phyloP scores from a whole-genome alignment of 2,113 vertebrate genomes.

The Setophaga kirtlandii region DNA sequence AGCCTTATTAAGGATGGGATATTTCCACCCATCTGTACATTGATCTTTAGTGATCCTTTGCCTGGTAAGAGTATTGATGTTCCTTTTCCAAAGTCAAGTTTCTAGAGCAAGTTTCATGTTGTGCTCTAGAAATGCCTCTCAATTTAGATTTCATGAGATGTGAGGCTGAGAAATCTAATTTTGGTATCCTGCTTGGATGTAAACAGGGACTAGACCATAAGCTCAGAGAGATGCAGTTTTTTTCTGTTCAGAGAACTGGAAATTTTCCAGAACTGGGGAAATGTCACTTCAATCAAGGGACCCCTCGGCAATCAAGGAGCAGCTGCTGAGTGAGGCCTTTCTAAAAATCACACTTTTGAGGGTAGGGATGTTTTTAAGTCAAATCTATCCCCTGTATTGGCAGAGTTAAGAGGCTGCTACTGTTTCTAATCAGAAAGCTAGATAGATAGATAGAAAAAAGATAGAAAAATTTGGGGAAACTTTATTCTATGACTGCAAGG shows the following conservation, averaged over 20 bases:
- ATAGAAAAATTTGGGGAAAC: background rate
- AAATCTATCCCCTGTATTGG: background rate
- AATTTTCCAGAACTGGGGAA: background rate
- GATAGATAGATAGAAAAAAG: background rate
- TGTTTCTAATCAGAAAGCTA: background rate
- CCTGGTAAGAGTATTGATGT: background rate
- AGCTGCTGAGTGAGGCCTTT: background rate
- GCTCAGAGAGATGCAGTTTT: background rate
- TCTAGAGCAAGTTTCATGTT: background rate
- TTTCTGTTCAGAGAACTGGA: background rate
- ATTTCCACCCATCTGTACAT: background rate
- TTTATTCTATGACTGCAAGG: background rate
- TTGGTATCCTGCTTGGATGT: background rate
- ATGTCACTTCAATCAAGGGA: background rate
- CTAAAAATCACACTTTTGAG: background rate
- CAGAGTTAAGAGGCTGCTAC: background rate
- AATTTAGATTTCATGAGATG: background rate
- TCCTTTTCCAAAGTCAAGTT: background rate
- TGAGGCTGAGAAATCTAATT: background rate
- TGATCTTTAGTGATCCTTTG: background rate
- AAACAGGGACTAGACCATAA: background rate
- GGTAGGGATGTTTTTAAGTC: background rate
- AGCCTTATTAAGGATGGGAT: background rate
- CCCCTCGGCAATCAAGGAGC: background rate
- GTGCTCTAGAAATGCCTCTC: background rate